These are phyloP conservation scores for Neolamprologus longior DNA, from an alignment of 2,113 vertebrate species.

Conservation along the genomic window DNA sequence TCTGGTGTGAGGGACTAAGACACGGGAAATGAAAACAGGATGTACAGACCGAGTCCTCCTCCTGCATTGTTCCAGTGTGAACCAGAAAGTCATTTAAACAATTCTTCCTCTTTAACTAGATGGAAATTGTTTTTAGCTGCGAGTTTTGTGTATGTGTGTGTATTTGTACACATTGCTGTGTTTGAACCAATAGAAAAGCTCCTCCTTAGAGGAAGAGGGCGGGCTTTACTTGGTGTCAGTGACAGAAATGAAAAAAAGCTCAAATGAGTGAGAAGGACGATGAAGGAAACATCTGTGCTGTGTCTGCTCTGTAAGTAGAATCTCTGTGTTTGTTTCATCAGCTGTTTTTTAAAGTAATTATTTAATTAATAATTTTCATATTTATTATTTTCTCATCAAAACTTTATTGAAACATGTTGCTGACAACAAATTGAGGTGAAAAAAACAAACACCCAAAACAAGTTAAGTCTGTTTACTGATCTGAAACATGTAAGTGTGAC, in stretches of 20 bases:
- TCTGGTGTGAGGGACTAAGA: neutral
- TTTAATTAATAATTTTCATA: neutral
- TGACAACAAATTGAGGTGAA: neutral
- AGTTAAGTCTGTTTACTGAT: neutral
- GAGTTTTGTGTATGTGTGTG: neutral
- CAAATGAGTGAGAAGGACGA: fast-evolving
- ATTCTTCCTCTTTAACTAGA: fast-evolving
- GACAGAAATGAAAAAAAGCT: neutral
- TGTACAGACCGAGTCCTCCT: neutral
- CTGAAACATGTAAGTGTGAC: neutral
- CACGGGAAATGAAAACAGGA: neutral
- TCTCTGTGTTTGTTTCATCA: neutral
- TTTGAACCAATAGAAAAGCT: neutral
- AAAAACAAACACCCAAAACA: neutral
- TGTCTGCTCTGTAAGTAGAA: neutral
- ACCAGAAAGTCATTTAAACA: neutral
- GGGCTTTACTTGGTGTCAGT: neutral
- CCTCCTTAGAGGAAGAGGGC: fast-evolving
- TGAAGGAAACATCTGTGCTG: neutral
- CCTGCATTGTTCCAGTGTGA: neutral
- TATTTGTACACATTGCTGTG: neutral
- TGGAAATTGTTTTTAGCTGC: neutral
- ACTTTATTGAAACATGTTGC: neutral
- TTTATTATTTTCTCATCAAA: fast-evolving
- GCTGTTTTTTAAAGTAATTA: neutral